Percentiles rank a stretch among this genome's conserved stretches.
Conservation (phyloP, 2,797 vertebrate species). For the Arnoldichthys spilopterus region DNA sequence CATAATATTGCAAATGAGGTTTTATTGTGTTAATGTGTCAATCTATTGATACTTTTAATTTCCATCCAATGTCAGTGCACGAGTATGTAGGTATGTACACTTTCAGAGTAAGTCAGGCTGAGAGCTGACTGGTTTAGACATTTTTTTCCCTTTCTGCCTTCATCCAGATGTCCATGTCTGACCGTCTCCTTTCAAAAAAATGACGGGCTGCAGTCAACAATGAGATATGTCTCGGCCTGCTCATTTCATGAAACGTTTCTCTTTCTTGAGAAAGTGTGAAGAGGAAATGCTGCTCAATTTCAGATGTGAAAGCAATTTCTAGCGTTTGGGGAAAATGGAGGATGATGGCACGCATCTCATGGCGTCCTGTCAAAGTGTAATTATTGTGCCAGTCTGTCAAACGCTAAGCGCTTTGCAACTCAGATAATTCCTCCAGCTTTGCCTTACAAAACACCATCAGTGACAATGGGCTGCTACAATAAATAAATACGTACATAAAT, state of each 20-base stretch:
- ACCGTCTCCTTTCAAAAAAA: conserved; percentile 1
- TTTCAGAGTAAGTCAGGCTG: not conserved
- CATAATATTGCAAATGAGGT: not conserved
- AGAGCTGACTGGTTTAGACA: not conserved
- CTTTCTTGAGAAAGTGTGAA: conserved; percentile 52
- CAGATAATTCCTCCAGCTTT: conserved; percentile 7
- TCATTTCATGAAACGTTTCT: conserved; percentile 62
- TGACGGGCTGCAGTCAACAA: not conserved
- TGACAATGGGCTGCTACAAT: not conserved
- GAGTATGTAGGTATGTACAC: not conserved
- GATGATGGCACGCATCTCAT: conserved; percentile 61
- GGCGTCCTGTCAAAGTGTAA: conserved; percentile 56
- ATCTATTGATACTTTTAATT: not conserved
- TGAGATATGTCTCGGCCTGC: not conserved
- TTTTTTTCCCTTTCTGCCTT: not conserved
- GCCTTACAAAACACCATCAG: conserved; percentile 7
- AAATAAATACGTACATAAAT: conserved; percentile 8
- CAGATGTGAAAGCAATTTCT: conserved; percentile 58
- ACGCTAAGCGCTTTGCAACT: conserved; percentile 45
- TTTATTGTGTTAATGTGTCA: no score
- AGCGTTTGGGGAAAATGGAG: conserved; percentile 34
- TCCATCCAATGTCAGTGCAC: not conserved
- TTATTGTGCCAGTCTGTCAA: conserved; percentile 56
- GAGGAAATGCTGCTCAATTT: conserved; percentile 58
- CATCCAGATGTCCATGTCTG: not conserved